Percentiles rank a stretch among this genome's conserved stretches.
These are phyloP conservation scores for Acleris literana DNA, from an alignment of 2,888 invertebrate genomes.

Conservation along the genomic window DNA sequence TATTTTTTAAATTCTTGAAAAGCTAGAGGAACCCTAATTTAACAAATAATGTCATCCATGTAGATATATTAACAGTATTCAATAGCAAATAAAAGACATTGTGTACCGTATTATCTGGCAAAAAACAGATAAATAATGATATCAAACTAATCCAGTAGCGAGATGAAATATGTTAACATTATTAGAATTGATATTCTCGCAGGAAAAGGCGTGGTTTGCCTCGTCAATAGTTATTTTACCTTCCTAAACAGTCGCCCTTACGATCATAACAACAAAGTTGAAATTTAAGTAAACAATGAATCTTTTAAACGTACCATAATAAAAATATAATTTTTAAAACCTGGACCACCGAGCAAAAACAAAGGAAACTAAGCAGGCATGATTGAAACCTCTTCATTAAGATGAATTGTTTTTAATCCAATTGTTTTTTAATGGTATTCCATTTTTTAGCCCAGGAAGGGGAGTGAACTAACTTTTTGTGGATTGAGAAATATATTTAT, in stretches of 20 bases:
- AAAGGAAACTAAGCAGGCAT: constrained; percentile 44
- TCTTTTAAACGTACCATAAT: not conserved
- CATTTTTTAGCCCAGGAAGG: constrained; percentile 36
- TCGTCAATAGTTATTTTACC: constrained; percentile 54
- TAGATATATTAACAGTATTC: too few relatives aligned
- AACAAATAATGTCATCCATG: too few relatives aligned
- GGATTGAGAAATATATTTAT: constrained; percentile 19
- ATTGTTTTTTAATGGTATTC: constrained; percentile 45
- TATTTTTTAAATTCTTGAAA: too few relatives aligned
- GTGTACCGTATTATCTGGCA: too few relatives aligned
- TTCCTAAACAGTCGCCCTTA: constrained; percentile 45
- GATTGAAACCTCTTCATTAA: constrained; percentile 63
- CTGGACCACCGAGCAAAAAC: constrained; percentile 46
- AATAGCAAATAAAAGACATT: too few relatives aligned
- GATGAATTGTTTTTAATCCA: constrained; percentile 52
- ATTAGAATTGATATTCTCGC: constrained; percentile 59
- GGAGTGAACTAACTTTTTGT: constrained; percentile 29
- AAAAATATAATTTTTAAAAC: constrained; percentile 41
- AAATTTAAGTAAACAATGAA: not conserved
- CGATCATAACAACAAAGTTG: not conserved
- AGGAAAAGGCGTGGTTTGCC: constrained; percentile 53
- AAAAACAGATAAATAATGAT: constrained; percentile 60
- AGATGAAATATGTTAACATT: constrained; percentile 61
- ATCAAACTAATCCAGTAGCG: constrained; percentile 67
- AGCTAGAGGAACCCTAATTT: too few relatives aligned